These are phyloP conservation scores for Gyps fulvus DNA, from an alignment of 2,113 vertebrate species.

Conservation along the genomic window DNA sequence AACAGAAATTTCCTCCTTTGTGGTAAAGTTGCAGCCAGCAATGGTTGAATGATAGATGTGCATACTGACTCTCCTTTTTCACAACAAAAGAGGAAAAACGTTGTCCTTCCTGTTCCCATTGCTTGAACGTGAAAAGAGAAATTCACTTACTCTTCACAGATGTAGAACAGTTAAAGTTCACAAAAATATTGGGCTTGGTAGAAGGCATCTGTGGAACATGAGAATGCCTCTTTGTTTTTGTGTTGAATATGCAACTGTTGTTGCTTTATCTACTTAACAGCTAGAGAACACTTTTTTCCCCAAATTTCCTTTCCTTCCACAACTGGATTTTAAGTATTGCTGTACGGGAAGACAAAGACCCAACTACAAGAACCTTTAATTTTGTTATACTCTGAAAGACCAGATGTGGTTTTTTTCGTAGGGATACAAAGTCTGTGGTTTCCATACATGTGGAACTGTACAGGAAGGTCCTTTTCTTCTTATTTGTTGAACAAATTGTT, in stretches of 20 bases:
- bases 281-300: neutral
- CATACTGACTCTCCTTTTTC: conserved; percentile 1
- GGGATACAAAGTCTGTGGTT: neutral
- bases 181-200: neutral
- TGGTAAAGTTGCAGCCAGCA: neutral
- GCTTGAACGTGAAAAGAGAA: conserved; percentile 55
- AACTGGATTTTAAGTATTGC: neutral
- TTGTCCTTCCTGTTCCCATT: conserved; percentile 50
- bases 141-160: conserved; percentile 45
- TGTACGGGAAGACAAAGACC: neutral
- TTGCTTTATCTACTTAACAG: neutral
- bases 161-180: neutral
- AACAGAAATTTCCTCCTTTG: conserved; percentile 16
- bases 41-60: neutral
- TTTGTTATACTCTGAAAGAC: neutral
- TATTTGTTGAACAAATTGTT: neutral
- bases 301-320: neutral
- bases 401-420: neutral
- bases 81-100: conserved; percentile 22
- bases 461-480: neutral
- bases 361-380: neutral
- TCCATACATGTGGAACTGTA: neutral
- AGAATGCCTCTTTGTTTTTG: conserved; percentile 23
- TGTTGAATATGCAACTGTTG: conserved; percentile 4
- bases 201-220: conserved; percentile 37